phyloP scores from a whole-genome alignment of 1,140 invertebrate species.

The Panagrolaimus sp. region DNA sequence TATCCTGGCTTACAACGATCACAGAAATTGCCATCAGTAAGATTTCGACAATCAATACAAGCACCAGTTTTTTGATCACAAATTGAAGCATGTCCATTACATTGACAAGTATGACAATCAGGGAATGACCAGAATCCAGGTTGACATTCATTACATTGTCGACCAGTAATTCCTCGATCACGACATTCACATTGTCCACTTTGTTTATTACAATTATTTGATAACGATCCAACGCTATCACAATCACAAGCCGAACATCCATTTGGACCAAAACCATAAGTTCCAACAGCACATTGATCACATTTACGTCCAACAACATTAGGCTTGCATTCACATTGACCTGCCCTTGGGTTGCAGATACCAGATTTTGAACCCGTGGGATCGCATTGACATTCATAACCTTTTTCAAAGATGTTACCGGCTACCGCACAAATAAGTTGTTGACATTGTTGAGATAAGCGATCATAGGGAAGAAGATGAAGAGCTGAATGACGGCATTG shows the following conservation, averaged over 20 bases:
- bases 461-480: slow-evolving; percentile 64
- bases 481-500: slow-evolving; percentile 73
- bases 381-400: slow-evolving; percentile 79
- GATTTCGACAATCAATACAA: slow-evolving; percentile 80
- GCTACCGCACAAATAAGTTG: slow-evolving; percentile 73
- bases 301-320: slow-evolving; percentile 87
- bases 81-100: slow-evolving; percentile 87
- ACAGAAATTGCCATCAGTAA: slow-evolving; percentile 78
- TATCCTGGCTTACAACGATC: slow-evolving; percentile 71
- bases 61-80: slow-evolving; percentile 86
- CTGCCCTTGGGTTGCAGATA: slow-evolving; percentile 78
- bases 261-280: slow-evolving; percentile 86
- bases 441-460: slow-evolving; percentile 68
- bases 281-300: slow-evolving; percentile 86
- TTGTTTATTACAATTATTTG: slow-evolving; percentile 85
- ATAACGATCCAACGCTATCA: slow-evolving; percentile 81
- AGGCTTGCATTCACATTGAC: slow-evolving; percentile 83
- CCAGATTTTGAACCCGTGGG: slow-evolving; percentile 82
- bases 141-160: slow-evolving; percentile 86
- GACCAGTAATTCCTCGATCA: slow-evolving; percentile 78
- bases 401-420: slow-evolving; percentile 74
- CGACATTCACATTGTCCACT: slow-evolving; percentile 90
- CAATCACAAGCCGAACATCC: slow-evolving; percentile 92
- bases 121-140: slow-evolving; percentile 94
- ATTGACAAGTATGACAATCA: slow-evolving; percentile 84